phyloP scores from a whole-genome alignment of 2,113 vertebrate species.

The Poeciliopsis turrubarensis region DNA sequence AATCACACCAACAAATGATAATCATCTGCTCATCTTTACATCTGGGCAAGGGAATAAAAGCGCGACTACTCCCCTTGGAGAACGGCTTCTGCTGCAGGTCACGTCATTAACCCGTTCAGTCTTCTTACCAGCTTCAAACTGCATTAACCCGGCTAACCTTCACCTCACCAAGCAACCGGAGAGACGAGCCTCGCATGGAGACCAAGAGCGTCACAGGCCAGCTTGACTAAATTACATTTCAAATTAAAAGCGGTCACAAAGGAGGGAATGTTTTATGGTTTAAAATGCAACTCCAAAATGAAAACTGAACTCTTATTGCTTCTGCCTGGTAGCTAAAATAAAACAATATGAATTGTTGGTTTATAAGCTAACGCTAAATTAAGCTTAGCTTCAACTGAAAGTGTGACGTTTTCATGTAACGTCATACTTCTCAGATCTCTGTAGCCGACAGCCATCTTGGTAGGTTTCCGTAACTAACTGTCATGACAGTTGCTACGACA shows the following conservation, averaged over 20 bases:
- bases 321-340: too few species aligned
- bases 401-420: too few species aligned
- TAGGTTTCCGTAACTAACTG: too few species aligned
- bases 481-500: too few species aligned
- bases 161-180: constrained; percentile 5
- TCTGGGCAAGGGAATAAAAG: constrained; percentile 15
- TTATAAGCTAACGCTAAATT: too few species aligned
- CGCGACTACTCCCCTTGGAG: constrained; percentile 18
- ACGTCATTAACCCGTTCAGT: constrained; percentile 47
- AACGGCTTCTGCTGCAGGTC: constrained; percentile 47
- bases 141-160: constrained; percentile 40
- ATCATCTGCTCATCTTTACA: constrained; percentile 40
- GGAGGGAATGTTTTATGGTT: neutral
- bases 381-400: too few species aligned
- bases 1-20: constrained; percentile 49
- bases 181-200: neutral
- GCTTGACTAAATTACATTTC: neutral
- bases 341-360: too few species aligned
- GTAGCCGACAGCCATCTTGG: too few species aligned
- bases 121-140: constrained; percentile 10
- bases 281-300: neutral
- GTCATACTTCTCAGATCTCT: too few species aligned
- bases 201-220: neutral
- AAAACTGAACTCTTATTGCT: neutral
- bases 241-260: constrained; percentile 2